Evolutionary conservation across 2,888 invertebrate genomes (phyloP).

Genomic region (Drosophila eohydei): DNA sequence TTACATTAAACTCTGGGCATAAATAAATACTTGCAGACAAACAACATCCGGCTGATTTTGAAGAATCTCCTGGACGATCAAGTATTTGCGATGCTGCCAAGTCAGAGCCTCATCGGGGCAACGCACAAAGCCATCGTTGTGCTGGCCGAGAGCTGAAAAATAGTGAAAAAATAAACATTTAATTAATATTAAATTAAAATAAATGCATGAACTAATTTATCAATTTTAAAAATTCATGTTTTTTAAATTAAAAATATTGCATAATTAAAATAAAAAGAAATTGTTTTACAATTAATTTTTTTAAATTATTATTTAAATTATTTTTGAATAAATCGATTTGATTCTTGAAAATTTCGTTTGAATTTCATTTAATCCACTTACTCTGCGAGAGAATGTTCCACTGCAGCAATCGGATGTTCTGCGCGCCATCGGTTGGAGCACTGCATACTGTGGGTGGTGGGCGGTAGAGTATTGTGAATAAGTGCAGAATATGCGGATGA

Average conservation of each 20-base stretch:
- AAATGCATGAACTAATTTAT: too few relatives aligned
- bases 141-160: constrained; percentile 88
- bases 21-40: constrained; percentile 88
- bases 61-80: constrained; percentile 90
- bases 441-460: constrained; percentile 85
- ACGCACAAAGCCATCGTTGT: constrained; percentile 89
- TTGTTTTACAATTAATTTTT: too few relatives aligned
- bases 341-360: too few relatives aligned
- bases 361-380: constrained; percentile 74
- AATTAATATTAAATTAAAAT: not conserved
- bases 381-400: constrained; percentile 91
- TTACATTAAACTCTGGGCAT: not conserved
- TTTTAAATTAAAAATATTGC: too few relatives aligned
- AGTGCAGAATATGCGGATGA: too few relatives aligned
- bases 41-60: constrained; percentile 89
- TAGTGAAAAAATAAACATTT: not conserved
- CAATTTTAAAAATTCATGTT: too few relatives aligned
- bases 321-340: too few relatives aligned
- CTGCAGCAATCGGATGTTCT: constrained; percentile 87
- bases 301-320: too few relatives aligned
- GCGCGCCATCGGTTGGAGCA: constrained; percentile 82
- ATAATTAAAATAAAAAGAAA: too few relatives aligned
- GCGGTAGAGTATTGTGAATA: not conserved
- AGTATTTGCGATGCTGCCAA: constrained; percentile 89
- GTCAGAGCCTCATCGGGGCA: constrained; percentile 90